A percentile compares a stretch with the other conserved stretches of the same genome.
phyloP scores from a whole-genome alignment of 2,113 vertebrate species.

The Apistogramma diplotaenia region DNA sequence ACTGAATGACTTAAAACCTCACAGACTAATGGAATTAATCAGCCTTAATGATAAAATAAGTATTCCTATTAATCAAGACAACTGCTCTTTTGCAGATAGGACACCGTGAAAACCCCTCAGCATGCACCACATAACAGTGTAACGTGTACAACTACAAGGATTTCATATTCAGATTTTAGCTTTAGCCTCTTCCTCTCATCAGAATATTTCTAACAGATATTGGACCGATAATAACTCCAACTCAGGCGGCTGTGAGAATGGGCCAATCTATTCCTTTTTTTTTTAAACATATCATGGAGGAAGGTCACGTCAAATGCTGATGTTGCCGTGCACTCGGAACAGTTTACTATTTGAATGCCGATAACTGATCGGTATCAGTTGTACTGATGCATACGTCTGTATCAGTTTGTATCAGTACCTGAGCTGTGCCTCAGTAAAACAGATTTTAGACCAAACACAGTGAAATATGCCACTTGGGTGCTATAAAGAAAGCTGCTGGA shows the following conservation, averaged over 20 bases:
- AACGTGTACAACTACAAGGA: background rate
- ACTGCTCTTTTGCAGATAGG: constrained; percentile 42
- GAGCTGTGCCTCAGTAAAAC: background rate
- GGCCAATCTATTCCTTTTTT: too few species aligned
- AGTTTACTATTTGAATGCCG: background rate
- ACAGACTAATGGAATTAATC: constrained; percentile 77
- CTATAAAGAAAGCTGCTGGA: background rate
- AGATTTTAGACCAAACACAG: background rate
- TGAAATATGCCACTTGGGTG: background rate
- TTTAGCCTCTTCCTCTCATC: background rate
- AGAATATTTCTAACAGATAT: background rate
- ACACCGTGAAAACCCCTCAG: constrained; percentile 2
- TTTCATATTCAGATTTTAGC: background rate
- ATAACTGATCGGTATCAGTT: background rate
- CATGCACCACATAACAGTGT: constrained; percentile 10
- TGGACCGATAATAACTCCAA: background rate
- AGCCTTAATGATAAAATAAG: constrained; percentile 79
- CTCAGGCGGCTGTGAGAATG: background rate
- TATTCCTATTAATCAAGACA: constrained; percentile 77
- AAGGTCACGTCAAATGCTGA: background rate
- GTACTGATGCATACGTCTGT: background rate
- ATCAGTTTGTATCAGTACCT: background rate
- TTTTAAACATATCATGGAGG: background rate
- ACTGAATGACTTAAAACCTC: constrained; percentile 64
- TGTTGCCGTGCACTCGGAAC: background rate